Evolutionary conservation across 1,140 invertebrate genomes (phyloP), one percentile per base, ranked within the genome.

Genomic region (Cheumatopsyche charites): DNA sequence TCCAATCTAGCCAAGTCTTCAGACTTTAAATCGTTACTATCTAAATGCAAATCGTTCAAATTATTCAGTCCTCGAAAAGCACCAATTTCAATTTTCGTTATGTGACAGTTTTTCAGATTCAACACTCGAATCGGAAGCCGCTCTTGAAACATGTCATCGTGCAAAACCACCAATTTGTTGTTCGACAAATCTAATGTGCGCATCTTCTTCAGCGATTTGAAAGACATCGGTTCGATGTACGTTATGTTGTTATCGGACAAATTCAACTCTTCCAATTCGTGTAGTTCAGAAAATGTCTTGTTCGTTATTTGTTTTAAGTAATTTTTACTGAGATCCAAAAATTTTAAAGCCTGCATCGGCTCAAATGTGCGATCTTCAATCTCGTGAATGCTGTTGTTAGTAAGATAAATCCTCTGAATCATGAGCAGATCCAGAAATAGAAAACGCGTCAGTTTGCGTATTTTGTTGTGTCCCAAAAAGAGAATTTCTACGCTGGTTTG

Each of bases 401-500:
- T 93, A 67, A 96, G 80, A 82, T 94, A 94, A 1, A 95, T 82
- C 62, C 92, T 86, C 78, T 93, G 90, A 49, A 94, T 88, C 42
- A 90, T 85, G 4, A 88, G 78, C 13, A 94, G 84, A 81, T 94
- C 92, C 61, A 86, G 86, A 78, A 95, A 94, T 49, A 94, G 79
- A 6, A 88, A 87, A 6, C 87, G 85, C 65, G 91, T 90, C 19
- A 95, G 81, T 67, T 88, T 84, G n/a, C 87, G 89, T 52, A 95
- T 81, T 77, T 90, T 88, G 79, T 96, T 96, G 80, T 94, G 89
- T 29, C 91, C 90, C 13, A 96, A 82, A 92, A 93, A 94, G 87
- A 95, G 90, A 70, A 94, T 93, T 80, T 94, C 90, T 13, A 95
- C 89, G 72, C 90, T 91, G 0, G 88, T 88, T 80, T 94, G 92